Evolutionary conservation across 2,113 vertebrate genomes (phyloP), one percentile per base, ranked within the genome.

Genomic region (Circaetus cinerascens): DNA sequence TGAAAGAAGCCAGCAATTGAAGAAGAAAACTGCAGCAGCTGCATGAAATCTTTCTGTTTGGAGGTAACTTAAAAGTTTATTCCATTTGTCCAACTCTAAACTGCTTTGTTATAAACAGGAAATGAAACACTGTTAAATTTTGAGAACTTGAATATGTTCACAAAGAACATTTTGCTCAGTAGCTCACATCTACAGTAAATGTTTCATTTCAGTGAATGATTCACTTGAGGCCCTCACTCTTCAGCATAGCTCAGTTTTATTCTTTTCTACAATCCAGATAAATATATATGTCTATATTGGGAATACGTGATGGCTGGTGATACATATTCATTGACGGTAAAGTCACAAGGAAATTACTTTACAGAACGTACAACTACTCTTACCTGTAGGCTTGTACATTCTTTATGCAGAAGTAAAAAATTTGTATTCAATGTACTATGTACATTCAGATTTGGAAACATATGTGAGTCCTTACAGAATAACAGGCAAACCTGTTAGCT

Each of bases 161-260:
- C 68, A 93, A 32, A 80, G 97, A 95, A 96, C 94, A 90, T 89
- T 95, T 57, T 94, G 94, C 81, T 93, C 86, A 27, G 73, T 77
- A 86, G 92, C 84, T 95, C 55, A n/a, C 13, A 85, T 92, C 82
- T 53, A 69, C 19, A 46, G 64, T 57, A 6, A 62, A 93, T 62
- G 80, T 76, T 93, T 86, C 84, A 91, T 88, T 95, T 89, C 48
- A 53, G 45, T 38, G 87, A 94, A 95, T 90, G 93, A 94, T 88
- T 95, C 96, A 96, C 95, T 93, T 25, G 91, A 75, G 91, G 94
- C 53, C 77, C 77, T 89, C 62, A 8, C 57, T 78, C 34, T 71
- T 77, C 95, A 91, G 57, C 87, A 85, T 13, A 78, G 83, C 64
- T 97, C 92, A 55, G 80, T 89, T 94, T 94, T 90, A 68, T 74